phyloP scores from a whole-genome alignment of 1,140 invertebrate genomes.

The Penaeus japonicus region DNA sequence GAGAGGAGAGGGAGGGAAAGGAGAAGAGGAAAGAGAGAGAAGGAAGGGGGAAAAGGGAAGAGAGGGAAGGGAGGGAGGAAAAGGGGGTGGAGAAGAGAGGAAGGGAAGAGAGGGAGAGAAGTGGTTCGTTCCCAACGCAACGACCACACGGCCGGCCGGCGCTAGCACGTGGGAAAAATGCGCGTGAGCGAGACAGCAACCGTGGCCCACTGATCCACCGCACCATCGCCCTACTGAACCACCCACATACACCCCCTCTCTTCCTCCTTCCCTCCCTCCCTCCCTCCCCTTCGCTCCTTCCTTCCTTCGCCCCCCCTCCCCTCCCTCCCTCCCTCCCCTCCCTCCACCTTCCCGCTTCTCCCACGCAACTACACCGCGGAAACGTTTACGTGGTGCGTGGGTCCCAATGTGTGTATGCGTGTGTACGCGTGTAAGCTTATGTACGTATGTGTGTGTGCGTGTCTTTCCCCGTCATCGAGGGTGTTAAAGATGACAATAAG shows the following conservation, averaged over 20 bases:
- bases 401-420: no score
- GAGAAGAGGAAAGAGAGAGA: neutral
- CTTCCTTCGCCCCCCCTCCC: no score
- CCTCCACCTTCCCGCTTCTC: neutral
- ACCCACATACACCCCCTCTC: neutral
- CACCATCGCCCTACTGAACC: neutral
- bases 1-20: neutral
- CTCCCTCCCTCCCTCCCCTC: neutral
- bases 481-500: no score
- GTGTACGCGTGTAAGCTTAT: neutral
- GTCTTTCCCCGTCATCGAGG: neutral
- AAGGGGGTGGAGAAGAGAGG: neutral
- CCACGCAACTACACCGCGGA: neutral
- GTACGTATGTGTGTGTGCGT: neutral
- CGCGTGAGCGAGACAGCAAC: no score
- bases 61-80: neutral
- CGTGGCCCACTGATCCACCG: neutral
- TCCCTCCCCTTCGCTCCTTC: neutral
- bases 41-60: no score
- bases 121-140: neutral
- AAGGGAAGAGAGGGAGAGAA: neutral
- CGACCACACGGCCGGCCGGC: neutral
- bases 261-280: neutral
- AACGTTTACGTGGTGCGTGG: no score
- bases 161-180: no score